phyloP scores from a whole-genome alignment of 2,113 vertebrate genomes.

The Spilogale gracilis region DNA sequence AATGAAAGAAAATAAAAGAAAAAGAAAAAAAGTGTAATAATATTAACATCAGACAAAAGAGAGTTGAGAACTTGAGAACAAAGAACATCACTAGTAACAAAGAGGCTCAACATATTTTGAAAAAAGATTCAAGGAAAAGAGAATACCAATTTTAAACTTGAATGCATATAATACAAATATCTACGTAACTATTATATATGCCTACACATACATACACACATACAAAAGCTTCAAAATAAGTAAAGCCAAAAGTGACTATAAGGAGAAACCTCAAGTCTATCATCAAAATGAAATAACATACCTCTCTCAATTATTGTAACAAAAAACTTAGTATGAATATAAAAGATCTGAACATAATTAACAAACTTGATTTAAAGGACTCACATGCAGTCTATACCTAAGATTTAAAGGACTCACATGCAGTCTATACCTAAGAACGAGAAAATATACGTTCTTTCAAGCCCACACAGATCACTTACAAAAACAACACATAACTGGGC shows the following conservation, averaged over 20 bases:
- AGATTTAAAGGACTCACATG: neutral
- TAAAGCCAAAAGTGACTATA: neutral
- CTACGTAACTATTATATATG: neutral
- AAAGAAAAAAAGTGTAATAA: neutral
- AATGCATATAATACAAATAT: neutral
- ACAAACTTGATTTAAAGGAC: neutral
- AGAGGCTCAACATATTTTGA: neutral
- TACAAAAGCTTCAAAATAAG: neutral
- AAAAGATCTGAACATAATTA: neutral
- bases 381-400: neutral
- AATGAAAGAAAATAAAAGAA: no score
- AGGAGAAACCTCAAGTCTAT: neutral
- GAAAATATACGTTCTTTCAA: neutral
- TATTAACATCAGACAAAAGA: slow-evolving; percentile 15
- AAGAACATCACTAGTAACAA: neutral
- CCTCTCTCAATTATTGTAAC: neutral
- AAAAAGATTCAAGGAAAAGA: neutral
- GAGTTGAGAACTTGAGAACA: neutral
- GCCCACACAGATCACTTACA: neutral
- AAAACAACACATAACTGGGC: neutral
- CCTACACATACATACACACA: neutral
- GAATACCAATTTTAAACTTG: slow-evolving; percentile 12
- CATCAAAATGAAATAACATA: slow-evolving; percentile 8
- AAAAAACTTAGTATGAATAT: neutral
- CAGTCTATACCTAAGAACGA: neutral